Evolutionary conservation across 1,140 invertebrate genomes (phyloP).

Genomic region (Hirudo medicinalis): DNA sequence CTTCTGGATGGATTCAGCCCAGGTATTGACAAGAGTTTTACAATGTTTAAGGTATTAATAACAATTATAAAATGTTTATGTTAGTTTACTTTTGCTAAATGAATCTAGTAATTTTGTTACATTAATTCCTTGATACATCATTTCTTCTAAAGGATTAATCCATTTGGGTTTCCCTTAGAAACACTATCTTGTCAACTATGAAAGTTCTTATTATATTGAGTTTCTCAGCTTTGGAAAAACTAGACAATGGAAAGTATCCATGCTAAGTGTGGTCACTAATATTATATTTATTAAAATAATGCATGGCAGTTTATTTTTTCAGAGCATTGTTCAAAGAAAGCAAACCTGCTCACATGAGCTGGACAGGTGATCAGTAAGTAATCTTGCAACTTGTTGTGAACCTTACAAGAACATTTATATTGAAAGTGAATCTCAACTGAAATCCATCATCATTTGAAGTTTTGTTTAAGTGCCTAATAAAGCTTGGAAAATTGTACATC

Average conservation of each 20-base stretch:
- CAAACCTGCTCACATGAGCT: constrained; percentile 29
- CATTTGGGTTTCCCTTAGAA: no score
- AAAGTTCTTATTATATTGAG: background rate
- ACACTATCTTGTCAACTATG: no score
- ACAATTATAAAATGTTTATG: constrained; percentile 9
- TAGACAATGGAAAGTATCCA: background rate
- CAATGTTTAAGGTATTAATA: background rate
- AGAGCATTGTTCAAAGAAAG: constrained; percentile 37
- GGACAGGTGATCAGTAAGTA: constrained; percentile 26
- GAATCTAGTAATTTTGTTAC: no score
- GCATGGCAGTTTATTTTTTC: constrained; percentile 18
- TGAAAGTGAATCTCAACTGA: no score
- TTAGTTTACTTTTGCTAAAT: background rate
- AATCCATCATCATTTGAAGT: no score
- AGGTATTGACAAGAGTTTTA: constrained; percentile 26
- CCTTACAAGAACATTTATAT: background rate
- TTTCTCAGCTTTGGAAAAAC: background rate
- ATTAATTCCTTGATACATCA: no score
- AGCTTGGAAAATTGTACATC: no score
- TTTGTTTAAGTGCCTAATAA: no score
- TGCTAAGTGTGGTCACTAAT: background rate
- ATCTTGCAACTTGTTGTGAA: background rate
- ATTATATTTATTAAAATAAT: background rate
- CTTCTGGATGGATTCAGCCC: constrained; percentile 48
- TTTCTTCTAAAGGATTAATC: no score